Conservation (phyloP, 2,797 vertebrate genomes). For the Sebastes umbrosus region DNA sequence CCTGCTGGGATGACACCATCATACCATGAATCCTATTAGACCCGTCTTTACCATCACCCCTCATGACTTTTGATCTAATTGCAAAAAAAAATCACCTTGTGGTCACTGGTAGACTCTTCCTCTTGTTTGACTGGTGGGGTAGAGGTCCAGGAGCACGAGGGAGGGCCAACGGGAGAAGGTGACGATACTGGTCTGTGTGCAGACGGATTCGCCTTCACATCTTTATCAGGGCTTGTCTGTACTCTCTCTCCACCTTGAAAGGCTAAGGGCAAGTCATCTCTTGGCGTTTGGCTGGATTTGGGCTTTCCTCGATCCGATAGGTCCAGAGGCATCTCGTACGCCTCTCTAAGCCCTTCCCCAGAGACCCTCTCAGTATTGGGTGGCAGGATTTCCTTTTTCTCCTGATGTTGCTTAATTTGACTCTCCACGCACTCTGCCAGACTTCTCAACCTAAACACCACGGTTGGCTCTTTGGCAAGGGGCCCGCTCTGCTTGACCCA, state of each 20-base stretch:
- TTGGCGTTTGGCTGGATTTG: conserved; percentile 38
- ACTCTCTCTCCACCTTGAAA: neutral
- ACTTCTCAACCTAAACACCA: conserved; percentile 59
- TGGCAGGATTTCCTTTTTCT: conserved; percentile 33
- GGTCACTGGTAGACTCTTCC: conserved; percentile 35
- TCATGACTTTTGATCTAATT: neutral
- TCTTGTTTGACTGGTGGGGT: conserved; percentile 32
- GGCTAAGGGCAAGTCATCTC: neutral
- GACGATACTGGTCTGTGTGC: conserved; percentile 8
- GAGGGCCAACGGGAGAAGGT: neutral
- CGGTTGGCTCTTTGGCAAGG: conserved; percentile 48
- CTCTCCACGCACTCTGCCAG: conserved; percentile 41
- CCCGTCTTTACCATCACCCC: neutral
- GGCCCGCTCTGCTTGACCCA: conserved; percentile 42
- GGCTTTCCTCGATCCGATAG: conserved; percentile 76
- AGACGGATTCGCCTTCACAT: conserved; percentile 5
- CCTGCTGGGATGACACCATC: conserved; percentile 31
- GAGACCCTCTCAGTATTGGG: conserved; percentile 41
- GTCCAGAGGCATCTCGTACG: conserved; percentile 77
- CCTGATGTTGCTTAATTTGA: conserved; percentile 20
- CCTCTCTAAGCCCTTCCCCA: conserved; percentile 50
- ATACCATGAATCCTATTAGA: neutral
- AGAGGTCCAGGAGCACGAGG: conserved; percentile 29
- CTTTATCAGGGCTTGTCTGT: conserved; percentile 35
- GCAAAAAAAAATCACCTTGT: conserved; percentile 55